A percentile compares a stretch with the other conserved stretches of the same genome.
These are phyloP conservation scores for Zaprionus africanus DNA, from an alignment of 1,140 invertebrate genomes.

Conservation along the genomic window DNA sequence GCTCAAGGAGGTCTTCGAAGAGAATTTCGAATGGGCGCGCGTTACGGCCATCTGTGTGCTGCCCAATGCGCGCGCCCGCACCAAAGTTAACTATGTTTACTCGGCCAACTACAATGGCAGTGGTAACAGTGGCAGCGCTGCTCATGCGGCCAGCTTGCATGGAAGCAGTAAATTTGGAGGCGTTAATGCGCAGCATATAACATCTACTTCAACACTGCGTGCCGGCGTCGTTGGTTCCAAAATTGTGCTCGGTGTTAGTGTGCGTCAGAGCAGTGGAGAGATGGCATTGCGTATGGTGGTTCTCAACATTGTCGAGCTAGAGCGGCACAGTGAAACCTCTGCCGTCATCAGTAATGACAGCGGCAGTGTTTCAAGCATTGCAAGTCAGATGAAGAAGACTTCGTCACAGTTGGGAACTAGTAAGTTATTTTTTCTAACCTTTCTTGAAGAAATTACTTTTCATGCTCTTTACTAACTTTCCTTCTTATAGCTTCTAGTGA, in stretches of 20 bases:
- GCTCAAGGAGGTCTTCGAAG: slow-evolving; percentile 77
- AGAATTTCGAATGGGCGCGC: slow-evolving; percentile 72
- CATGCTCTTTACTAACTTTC: not conserved
- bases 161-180: slow-evolving; percentile 52
- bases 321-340: slow-evolving; percentile 62
- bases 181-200: slow-evolving; percentile 68
- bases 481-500: slow-evolving; percentile 51
- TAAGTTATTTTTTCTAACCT: slow-evolving; percentile 27
- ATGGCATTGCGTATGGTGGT: slow-evolving; percentile 76
- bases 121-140: slow-evolving; percentile 29
- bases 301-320: slow-evolving; percentile 73
- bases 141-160: slow-evolving; percentile 35
- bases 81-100: slow-evolving; percentile 76
- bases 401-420: slow-evolving; percentile 64
- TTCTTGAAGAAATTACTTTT: not conserved
- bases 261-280: slow-evolving; percentile 75
- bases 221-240: slow-evolving; percentile 80
- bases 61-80: slow-evolving; percentile 71
- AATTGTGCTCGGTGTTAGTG: slow-evolving; percentile 73
- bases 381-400: slow-evolving; percentile 65
- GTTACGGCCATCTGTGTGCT: slow-evolving; percentile 79
- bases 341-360: slow-evolving; percentile 68
- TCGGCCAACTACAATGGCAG: slow-evolving; percentile 56
- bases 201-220: slow-evolving; percentile 78
- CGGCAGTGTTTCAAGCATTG: slow-evolving; percentile 65